Evolutionary conservation across 2,797 vertebrate species (phyloP).

Genomic region (Myripristis murdjan): DNA sequence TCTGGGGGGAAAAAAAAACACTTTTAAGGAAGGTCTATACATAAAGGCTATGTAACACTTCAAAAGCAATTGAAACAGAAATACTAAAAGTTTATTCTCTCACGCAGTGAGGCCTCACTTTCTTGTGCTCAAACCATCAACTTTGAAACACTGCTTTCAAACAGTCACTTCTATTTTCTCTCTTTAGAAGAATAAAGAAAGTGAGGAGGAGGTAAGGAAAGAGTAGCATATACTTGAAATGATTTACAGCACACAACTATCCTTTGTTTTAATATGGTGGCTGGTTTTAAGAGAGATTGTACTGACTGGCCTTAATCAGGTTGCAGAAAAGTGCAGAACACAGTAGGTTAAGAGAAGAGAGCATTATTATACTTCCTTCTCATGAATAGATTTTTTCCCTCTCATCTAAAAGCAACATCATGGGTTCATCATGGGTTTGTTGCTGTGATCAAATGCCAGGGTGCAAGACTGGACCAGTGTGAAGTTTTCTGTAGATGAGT

Average conservation of each 20-base stretch:
- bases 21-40: conserved; percentile 37
- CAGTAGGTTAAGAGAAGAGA: conserved; percentile 22
- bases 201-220: conserved; percentile 12
- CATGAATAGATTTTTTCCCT: background rate
- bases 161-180: conserved; percentile 7
- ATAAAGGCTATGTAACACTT: conserved; percentile 63
- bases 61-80: conserved; percentile 53
- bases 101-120: conserved; percentile 10
- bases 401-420: background rate
- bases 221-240: conserved; percentile 40
- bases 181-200: conserved; percentile 20
- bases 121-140: conserved; percentile 39
- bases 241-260: conserved; percentile 48
- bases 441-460: conserved; percentile 5
- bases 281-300: conserved; percentile 35
- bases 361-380: conserved; percentile 33
- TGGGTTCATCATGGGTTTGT: background rate
- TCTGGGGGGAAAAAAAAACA: conserved; percentile 51
- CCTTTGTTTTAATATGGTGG: conserved; percentile 32
- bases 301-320: conserved; percentile 53
- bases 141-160: conserved; percentile 13
- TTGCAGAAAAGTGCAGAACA: conserved; percentile 55
- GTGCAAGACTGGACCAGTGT: background rate
- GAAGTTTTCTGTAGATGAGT: conserved; percentile 1
- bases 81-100: conserved; percentile 26